phyloP scores from a whole-genome alignment of 2,888 invertebrate species.

The Rhamnusium bicolor region DNA sequence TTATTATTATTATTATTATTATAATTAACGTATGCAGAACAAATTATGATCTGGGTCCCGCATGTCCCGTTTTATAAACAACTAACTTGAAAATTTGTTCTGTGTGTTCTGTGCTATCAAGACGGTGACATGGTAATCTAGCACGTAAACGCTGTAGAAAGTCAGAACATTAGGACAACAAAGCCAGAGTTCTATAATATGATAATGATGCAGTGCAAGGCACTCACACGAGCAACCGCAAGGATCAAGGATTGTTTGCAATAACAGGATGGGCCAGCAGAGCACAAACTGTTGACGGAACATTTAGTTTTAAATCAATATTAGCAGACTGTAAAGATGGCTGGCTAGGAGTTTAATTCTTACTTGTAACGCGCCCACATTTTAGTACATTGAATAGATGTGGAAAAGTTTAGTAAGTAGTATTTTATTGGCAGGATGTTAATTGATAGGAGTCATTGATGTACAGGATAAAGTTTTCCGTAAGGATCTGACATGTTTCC shows the following conservation, averaged over 20 bases:
- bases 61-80: too few species aligned
- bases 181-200: neutral
- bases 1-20: too few species aligned
- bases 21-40: too few species aligned
- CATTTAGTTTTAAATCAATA: neutral
- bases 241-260: neutral
- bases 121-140: neutral
- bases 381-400: neutral
- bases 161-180: neutral
- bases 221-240: neutral
- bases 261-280: neutral
- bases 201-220: neutral
- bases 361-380: neutral
- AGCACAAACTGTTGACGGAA: neutral
- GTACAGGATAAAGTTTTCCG: too few species aligned
- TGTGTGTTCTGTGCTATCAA: neutral
- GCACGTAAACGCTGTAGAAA: neutral
- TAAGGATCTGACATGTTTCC: too few species aligned
- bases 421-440: too few species aligned
- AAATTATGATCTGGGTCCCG: too few species aligned
- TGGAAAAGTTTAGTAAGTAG: neutral
- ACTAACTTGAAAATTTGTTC: neutral
- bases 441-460: too few species aligned
- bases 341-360: neutral
- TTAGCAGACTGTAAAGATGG: neutral